Conservation (phyloP, 2,113 vertebrate genomes). For the Scolopax mira region DNA sequence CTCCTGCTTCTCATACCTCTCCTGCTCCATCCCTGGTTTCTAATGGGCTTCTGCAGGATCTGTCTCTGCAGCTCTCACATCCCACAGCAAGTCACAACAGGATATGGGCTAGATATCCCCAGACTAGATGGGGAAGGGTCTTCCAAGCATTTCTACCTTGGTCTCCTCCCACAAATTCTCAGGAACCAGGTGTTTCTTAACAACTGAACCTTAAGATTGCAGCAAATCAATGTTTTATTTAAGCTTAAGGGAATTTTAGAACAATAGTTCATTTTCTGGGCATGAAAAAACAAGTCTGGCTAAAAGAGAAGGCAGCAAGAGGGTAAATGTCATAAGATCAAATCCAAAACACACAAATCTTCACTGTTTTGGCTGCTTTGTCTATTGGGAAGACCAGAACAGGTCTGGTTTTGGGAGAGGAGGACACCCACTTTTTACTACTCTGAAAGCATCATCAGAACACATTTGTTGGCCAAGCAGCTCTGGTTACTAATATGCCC, state of each 20-base stretch:
- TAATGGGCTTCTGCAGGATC: not conserved
- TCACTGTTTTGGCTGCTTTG: not conserved
- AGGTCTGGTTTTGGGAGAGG: not conserved
- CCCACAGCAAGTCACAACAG: not conserved
- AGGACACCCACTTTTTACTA: not conserved
- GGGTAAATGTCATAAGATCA: not conserved
- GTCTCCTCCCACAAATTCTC: not conserved
- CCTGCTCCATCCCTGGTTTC: not conserved
- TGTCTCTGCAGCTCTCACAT: not conserved
- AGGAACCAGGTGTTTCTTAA: not conserved
- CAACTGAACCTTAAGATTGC: not conserved
- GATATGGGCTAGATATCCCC: not conserved
- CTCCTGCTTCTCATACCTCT: not conserved
- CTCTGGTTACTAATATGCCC: not conserved
- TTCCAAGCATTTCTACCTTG: not conserved
- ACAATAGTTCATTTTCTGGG: not conserved
- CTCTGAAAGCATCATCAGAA: not conserved
- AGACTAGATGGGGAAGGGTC: not conserved
- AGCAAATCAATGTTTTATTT: not conserved
- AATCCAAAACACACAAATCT: not conserved
- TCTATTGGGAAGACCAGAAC: not conserved
- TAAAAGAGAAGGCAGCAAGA: not conserved
- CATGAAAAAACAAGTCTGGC: not conserved
- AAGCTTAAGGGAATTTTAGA: not conserved
- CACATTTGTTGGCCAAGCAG: not conserved